Percentiles rank a stretch among this genome's conserved stretches.
These are phyloP conservation scores for Spisula solida DNA, from an alignment of 2,888 invertebrate genomes.

Conservation along the genomic window DNA sequence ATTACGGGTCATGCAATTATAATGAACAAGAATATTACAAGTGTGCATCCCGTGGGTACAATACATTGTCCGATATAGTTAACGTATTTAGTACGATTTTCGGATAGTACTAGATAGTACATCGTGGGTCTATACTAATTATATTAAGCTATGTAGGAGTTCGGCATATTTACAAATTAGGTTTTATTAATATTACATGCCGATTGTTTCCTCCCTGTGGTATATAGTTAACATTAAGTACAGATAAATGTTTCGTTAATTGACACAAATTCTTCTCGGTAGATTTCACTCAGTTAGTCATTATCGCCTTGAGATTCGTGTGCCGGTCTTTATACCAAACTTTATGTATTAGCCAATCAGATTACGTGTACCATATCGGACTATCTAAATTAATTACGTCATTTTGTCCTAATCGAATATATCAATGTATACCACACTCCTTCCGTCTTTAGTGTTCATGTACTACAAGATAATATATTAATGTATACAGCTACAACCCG, in stretches of 20 bases:
- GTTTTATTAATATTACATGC: slow-evolving; percentile 42
- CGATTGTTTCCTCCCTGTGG: slow-evolving; percentile 16
- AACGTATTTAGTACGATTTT: slow-evolving; percentile 7
- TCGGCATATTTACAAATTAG: slow-evolving; percentile 25
- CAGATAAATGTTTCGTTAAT: slow-evolving; percentile 3
- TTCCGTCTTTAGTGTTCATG: too few species aligned
- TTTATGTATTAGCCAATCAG: background rate
- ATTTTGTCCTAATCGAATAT: background rate
- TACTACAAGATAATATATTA: too few species aligned
- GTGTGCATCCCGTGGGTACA: background rate
- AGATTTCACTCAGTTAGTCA: slow-evolving; percentile 2
- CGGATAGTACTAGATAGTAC: slow-evolving; percentile 1
- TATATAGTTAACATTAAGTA: background rate
- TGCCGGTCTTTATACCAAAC: background rate
- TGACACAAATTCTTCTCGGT: background rate
- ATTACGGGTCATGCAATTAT: slow-evolving; percentile 27
- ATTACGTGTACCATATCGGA: background rate
- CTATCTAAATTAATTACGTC: slow-evolving; percentile 9
- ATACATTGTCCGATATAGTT: slow-evolving; percentile 14
- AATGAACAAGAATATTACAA: background rate
- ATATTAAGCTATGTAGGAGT: background rate
- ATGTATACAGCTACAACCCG: too few species aligned
- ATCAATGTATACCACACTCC: background rate
- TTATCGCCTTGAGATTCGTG: background rate
- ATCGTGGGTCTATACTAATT: background rate